Evolutionary conservation across 2,797 vertebrate genomes (phyloP).

Genomic region (Poecile montanus): DNA sequence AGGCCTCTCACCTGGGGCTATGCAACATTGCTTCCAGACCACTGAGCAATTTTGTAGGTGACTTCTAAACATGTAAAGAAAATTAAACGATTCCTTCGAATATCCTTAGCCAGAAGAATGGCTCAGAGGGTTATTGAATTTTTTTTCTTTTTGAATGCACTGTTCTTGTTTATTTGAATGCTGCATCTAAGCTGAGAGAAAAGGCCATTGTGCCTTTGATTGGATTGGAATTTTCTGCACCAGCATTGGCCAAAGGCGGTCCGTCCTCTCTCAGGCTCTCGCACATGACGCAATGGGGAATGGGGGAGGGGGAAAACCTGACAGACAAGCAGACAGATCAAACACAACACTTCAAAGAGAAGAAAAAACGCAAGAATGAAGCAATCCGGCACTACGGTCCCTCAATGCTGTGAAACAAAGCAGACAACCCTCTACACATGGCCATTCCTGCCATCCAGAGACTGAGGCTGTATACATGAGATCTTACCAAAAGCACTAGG

Average conservation of each 20-base stretch:
- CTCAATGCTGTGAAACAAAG: conserved; percentile 76
- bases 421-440: conserved; percentile 77
- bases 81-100: conserved; percentile 30
- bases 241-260: neutral
- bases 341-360: conserved; percentile 85
- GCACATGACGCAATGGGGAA: neutral
- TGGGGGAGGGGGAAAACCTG: conserved; percentile 38
- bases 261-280: neutral
- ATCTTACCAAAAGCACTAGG: conserved; percentile 69
- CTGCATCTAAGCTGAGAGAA: conserved; percentile 34
- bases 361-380: conserved; percentile 75
- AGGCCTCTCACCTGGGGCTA: conserved; percentile 33
- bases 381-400: conserved; percentile 67
- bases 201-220: conserved; percentile 1
- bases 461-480: conserved; percentile 67
- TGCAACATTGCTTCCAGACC: conserved; percentile 15
- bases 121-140: conserved; percentile 37
- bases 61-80: conserved; percentile 56
- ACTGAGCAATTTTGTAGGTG: conserved; percentile 53
- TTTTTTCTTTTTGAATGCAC: neutral
- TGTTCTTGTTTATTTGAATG: conserved; percentile 52
- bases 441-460: conserved; percentile 78
- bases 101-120: conserved; percentile 51
- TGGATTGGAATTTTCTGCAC: conserved; percentile 9
- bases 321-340: conserved; percentile 85